Evolutionary conservation across 2,113 vertebrate genomes (phyloP).

Genomic region (Pangasianodon hypophthalmus): DNA sequence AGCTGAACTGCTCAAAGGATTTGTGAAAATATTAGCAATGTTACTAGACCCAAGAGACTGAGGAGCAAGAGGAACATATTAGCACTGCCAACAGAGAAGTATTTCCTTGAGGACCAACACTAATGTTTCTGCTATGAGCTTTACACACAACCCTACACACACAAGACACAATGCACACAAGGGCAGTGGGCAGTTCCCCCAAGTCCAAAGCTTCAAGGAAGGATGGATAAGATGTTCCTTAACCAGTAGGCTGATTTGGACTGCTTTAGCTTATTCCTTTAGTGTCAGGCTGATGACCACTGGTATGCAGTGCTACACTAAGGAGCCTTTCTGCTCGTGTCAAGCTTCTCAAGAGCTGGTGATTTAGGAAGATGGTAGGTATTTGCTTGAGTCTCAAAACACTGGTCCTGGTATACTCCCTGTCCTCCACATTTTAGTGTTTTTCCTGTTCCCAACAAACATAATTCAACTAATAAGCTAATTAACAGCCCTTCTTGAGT

Average conservation of each 20-base stretch:
- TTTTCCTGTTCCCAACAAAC: background rate
- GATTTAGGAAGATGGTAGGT: background rate
- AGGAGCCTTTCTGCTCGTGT: constrained; percentile 1
- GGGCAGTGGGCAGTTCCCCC: background rate
- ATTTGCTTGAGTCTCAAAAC: background rate
- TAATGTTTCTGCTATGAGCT: background rate
- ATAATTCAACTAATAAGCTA: background rate
- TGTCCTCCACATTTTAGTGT: background rate
- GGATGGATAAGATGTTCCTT: background rate
- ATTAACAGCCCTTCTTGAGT: background rate
- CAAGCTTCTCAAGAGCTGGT: background rate
- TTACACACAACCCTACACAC: background rate
- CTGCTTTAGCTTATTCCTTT: background rate
- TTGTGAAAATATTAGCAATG: background rate
- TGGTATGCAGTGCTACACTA: background rate
- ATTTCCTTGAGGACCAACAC: background rate
- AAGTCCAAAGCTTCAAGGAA: background rate
- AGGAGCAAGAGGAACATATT: background rate
- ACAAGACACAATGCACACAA: background rate
- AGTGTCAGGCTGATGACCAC: background rate
- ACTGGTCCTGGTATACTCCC: background rate
- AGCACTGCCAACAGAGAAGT: background rate
- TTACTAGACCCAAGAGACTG: background rate
- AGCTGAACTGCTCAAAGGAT: background rate
- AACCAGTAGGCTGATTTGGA: background rate